phyloP scores from a whole-genome alignment of 2,888 invertebrate genomes.

The Drosophila paranaensis region DNA sequence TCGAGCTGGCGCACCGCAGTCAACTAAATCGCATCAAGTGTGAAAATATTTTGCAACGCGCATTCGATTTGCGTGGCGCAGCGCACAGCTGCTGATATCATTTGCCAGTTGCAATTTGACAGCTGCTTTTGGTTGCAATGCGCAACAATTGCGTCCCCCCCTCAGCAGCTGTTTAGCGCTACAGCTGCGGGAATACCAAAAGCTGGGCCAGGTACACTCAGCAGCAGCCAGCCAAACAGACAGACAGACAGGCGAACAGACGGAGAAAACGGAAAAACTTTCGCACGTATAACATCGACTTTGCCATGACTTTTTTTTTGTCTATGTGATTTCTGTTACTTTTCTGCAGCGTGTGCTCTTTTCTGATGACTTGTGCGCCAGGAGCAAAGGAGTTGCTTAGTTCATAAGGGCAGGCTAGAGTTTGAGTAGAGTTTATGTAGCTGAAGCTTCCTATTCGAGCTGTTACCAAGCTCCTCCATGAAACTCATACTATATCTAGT shows the following conservation, averaged over 20 bases:
- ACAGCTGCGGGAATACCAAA: conserved; percentile 28
- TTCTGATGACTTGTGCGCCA: neutral
- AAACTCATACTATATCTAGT: too few relatives aligned
- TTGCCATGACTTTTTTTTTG: conserved; percentile 68
- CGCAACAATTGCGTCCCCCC: conserved; percentile 62
- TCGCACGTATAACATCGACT: conserved; percentile 75
- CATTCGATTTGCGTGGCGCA: conserved; percentile 33
- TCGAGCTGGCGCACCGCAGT: neutral
- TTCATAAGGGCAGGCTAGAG: neutral
- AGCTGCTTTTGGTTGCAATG: conserved; percentile 57
- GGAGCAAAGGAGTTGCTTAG: neutral
- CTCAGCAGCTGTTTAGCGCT: conserved; percentile 25
- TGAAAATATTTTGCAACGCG: conserved; percentile 13
- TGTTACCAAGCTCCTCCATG: too few relatives aligned
- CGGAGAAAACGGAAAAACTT: conserved; percentile 77
- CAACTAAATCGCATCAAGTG: conserved; percentile 22
- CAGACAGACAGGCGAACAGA: conserved; percentile 6
- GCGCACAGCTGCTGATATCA: conserved; percentile 53
- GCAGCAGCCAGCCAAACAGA: neutral
- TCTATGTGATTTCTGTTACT: conserved; percentile 39
- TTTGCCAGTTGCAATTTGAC: conserved; percentile 41
- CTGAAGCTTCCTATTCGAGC: neutral
- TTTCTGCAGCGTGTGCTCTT: conserved; percentile 54
- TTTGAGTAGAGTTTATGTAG: neutral
- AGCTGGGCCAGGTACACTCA: conserved; percentile 47